These are phyloP conservation scores for Phoxinus phoxinus DNA, from an alignment of 2,113 vertebrate genomes.

Conservation along the genomic window DNA sequence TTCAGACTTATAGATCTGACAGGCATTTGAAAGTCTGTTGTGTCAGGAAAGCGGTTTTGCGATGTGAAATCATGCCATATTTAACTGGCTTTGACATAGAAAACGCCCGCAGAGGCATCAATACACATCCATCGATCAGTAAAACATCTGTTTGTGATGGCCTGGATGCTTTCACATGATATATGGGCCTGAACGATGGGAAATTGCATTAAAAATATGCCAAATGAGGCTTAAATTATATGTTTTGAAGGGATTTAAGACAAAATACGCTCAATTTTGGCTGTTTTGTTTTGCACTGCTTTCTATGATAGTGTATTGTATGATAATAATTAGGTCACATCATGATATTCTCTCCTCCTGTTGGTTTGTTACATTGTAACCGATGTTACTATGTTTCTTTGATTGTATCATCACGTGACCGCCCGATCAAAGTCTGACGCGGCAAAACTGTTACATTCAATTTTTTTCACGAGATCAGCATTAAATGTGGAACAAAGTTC, in stretches of 20 bases:
- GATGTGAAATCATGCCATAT: conserved; percentile 16
- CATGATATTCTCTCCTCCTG: background rate
- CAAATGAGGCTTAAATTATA: background rate
- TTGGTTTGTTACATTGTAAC: background rate
- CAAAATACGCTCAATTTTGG: background rate
- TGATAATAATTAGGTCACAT: background rate
- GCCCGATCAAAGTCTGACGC: conserved; percentile 8
- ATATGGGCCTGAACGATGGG: background rate
- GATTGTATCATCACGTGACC: background rate
- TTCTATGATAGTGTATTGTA: background rate
- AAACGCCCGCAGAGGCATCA: conserved; percentile 63
- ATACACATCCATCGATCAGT: conserved; percentile 31
- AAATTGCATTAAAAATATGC: background rate
- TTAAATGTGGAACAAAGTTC: background rate
- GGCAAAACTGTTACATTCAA: background rate
- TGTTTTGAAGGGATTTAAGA: background rate
- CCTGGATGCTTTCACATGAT: conserved; percentile 46
- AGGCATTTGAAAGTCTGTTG: background rate
- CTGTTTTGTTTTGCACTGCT: background rate
- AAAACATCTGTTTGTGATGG: conserved; percentile 50
- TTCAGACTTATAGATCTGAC: background rate
- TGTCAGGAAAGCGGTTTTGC: background rate
- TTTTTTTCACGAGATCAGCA: background rate
- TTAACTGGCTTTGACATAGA: conserved; percentile 40
- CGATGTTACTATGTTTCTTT: background rate